Base-by-base conservation (phyloP, 2,797 vertebrate species). In the Leptodactylus fallax region DNA sequence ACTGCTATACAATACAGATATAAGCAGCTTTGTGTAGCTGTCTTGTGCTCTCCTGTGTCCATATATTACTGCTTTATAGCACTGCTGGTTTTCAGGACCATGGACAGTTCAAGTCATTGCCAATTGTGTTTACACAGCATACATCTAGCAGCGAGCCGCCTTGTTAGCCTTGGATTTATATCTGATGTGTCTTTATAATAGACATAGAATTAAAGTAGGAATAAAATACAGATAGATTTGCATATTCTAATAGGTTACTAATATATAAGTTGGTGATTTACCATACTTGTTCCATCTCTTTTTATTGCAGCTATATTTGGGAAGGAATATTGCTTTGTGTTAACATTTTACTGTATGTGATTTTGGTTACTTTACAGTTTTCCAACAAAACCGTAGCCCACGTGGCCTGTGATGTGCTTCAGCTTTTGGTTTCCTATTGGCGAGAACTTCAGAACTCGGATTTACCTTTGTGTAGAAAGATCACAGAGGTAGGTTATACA, bases 341-440 rank as follows among this genome's bases (percentile, higher is more conserved):
- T 77, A 12, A 77, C 21, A 25, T 23, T 53, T 23, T 49, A 8
- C 21, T 55, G 1, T 1, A 25, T 47, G 7, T 61, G 21, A 19
- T 6, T 91, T 90, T 82, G n/a, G 69, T 71, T 84, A 88, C 14
- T 90, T 91, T 93, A 11, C 90, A 99, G 98, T 97, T 99, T 94
- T 94, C 96, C 87, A 99, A 98, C 94, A 99, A 99, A 92, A 92
- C 94, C 4, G 96, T 99, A 90, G 97, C 98, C 91, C 98, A 98
- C 87, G 96, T 97, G 79, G 97, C 98, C 80, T 99, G 97, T 91
- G 97, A 99, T 81, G 93, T 97, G 80, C 97, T 99, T 92, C 97
- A 99, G 89, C 94, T 99, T 85, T 95, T 99, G 89, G 96, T 97
- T 90, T 97, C 95, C 90, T 97, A 98, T 91, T 99, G 98, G 98